Evolutionary conservation across 2,888 invertebrate genomes (phyloP).

Genomic region (Aspidiotus destructor): DNA sequence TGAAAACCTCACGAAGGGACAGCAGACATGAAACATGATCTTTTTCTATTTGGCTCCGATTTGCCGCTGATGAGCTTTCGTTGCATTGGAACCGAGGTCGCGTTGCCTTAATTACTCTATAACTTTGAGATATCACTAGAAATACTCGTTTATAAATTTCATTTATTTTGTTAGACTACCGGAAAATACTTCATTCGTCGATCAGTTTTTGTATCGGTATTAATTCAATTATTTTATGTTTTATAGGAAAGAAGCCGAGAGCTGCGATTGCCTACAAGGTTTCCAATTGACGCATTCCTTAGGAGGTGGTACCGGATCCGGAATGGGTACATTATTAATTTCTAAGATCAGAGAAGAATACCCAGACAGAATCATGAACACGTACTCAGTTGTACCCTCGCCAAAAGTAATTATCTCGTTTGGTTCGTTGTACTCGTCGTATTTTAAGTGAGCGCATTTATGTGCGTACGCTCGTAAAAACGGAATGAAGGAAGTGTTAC

Average conservation of each 20-base stretch:
- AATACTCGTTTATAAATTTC: not conserved
- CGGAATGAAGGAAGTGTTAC: no score
- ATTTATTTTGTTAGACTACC: no score
- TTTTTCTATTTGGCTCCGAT: no score
- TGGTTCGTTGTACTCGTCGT: not conserved
- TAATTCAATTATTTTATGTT: not conserved
- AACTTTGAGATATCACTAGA: no score
- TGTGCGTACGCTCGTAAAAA: no score
- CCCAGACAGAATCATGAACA: constrained; percentile 76
- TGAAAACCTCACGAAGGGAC: no score
- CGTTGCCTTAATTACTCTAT: no score
- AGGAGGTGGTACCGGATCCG: constrained; percentile 79
- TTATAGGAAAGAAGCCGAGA: constrained; percentile 45
- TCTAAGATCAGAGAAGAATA: constrained; percentile 81
- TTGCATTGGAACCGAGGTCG: no score
- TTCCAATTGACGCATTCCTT: constrained; percentile 73
- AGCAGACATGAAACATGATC: no score
- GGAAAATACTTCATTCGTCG: no score
- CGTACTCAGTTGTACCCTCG: constrained; percentile 71
- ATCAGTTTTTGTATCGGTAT: not conserved
- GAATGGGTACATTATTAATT: constrained; percentile 75
- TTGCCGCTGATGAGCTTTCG: no score
- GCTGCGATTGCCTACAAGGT: constrained; percentile 55
- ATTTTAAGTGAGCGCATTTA: no score
- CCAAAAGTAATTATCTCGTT: constrained; percentile 53